Evolutionary conservation across 2,797 vertebrate genomes (phyloP), one percentile per base, ranked within the genome.

Genomic region (Iguana delicatissima): DNA sequence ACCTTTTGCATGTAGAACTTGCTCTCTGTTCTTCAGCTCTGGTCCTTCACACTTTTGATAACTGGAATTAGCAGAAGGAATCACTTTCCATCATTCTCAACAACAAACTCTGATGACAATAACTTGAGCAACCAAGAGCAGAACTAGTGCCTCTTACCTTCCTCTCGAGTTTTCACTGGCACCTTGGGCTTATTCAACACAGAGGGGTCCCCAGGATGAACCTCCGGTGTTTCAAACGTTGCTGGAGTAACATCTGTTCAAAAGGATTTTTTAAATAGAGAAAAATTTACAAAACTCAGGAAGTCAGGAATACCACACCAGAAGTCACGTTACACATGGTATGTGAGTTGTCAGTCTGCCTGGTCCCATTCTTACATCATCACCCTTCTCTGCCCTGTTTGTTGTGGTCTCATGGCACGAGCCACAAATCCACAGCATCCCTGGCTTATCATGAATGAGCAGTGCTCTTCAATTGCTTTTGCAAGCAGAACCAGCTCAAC

Each of bases 171-270:
- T 96, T 94, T 98, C 77, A 52, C 46, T 0, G 93, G 95, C 69
- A 93, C 10, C 77, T 94, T 97, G 81, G 95, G 83, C 95, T 96
- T 98, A 74, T 76, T 94, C n/a, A 95, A 95, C 32, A 89, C 90
- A 6, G 97, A 93, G 1, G 98, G 97, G 55, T 98, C 97, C 35
- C 96, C 95, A 3, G 97, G 72, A n/a, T 91, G 96, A 8, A 97
- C 98, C 77, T 98, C 98, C 24, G 99, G 99, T 0, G 99, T 99
- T 97, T 99, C 99, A 97, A 99, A 99, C 0, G 98, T 98, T 50
- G 98, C 98, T 46, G 99, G 99, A 3, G 99, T 99, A 93, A 98
- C 98, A 94, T 99, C 99, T 99, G 86, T 22, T 55, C 62, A n/a
- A 77, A 72, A 67, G 32, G 24, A 64, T 67, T 69, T 69, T 13